Percentiles rank a stretch among this genome's conserved stretches.
phyloP scores from a whole-genome alignment of 1,140 invertebrate genomes.

The Drosophila murphyi region DNA sequence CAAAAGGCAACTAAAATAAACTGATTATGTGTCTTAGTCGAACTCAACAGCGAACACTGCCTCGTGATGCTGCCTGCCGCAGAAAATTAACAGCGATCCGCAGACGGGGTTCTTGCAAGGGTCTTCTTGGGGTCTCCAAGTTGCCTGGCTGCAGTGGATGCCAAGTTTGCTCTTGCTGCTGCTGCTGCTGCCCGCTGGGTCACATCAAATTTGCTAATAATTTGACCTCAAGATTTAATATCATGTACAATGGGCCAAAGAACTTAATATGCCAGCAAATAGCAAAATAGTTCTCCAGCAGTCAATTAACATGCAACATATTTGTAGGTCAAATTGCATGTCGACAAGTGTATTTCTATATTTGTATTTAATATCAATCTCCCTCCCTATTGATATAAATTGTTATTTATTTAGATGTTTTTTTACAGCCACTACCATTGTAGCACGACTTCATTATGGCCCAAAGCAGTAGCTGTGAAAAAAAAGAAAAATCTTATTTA shows the following conservation, averaged over 20 bases:
- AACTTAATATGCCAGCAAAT: not conserved
- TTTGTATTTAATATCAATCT: not conserved
- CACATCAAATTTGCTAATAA: slow-evolving; percentile 79
- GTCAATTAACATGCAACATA: not conserved
- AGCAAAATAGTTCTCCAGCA: not conserved
- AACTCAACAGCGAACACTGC: slow-evolving; percentile 17
- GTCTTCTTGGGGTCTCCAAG: slow-evolving; percentile 11
- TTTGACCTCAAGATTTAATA: slow-evolving; percentile 73
- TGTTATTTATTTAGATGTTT: not conserved
- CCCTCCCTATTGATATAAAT: no score
- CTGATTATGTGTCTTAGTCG: slow-evolving; percentile 75
- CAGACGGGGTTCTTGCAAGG: slow-evolving; percentile 8
- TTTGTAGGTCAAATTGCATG: not conserved
- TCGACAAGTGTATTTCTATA: slow-evolving; percentile 3
- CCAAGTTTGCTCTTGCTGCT: slow-evolving; percentile 20
- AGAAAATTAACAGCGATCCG: slow-evolving; percentile 70
- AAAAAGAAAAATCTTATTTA: slow-evolving; percentile 68
- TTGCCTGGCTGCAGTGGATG: slow-evolving; percentile 13
- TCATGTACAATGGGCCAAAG: slow-evolving; percentile 52
- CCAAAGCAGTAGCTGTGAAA: slow-evolving; percentile 55
- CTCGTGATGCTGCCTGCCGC: slow-evolving; percentile 22
- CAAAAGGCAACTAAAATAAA: slow-evolving; percentile 64
- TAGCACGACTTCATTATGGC: slow-evolving; percentile 38
- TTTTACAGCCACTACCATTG: slow-evolving; percentile 33
- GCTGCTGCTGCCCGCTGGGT: slow-evolving; percentile 44